phyloP scores from a whole-genome alignment of 2,113 vertebrate species.

The Leptodactylus fuscus region DNA sequence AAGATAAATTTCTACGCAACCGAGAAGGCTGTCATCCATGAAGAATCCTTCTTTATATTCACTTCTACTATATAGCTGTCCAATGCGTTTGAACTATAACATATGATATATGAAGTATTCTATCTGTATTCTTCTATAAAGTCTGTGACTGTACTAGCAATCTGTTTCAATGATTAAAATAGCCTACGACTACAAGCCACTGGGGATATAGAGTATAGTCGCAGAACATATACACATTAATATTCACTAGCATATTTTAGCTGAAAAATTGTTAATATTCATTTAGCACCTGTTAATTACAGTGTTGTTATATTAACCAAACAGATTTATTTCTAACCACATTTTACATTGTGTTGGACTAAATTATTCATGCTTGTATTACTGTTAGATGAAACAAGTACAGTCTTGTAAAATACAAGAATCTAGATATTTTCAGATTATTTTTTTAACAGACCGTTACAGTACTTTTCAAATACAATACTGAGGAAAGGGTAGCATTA shows the following conservation, averaged over 20 bases:
- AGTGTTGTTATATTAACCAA: neutral
- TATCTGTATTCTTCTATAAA: neutral
- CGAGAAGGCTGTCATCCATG: neutral
- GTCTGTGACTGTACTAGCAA: neutral
- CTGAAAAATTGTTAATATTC: neutral
- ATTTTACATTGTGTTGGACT: neutral
- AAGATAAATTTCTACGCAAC: neutral
- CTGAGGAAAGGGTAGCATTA: no score
- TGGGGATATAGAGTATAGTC: neutral
- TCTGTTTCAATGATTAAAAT: slow-evolving; percentile 15
- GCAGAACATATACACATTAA: neutral
- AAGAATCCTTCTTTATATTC: neutral
- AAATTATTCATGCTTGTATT: neutral
- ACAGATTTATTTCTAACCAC: neutral
- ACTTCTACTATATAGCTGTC: neutral
- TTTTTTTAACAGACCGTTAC: no score
- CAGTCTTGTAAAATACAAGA: neutral
- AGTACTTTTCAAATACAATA: no score
- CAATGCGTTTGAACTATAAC: neutral
- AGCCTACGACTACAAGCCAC: neutral
- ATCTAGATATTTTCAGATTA: no score
- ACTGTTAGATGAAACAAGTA: neutral
- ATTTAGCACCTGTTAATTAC: neutral
- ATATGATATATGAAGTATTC: neutral
- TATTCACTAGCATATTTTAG: neutral